Conservation (phyloP, 2,888 invertebrate genomes). For the Eupithecia tripunctaria region DNA sequence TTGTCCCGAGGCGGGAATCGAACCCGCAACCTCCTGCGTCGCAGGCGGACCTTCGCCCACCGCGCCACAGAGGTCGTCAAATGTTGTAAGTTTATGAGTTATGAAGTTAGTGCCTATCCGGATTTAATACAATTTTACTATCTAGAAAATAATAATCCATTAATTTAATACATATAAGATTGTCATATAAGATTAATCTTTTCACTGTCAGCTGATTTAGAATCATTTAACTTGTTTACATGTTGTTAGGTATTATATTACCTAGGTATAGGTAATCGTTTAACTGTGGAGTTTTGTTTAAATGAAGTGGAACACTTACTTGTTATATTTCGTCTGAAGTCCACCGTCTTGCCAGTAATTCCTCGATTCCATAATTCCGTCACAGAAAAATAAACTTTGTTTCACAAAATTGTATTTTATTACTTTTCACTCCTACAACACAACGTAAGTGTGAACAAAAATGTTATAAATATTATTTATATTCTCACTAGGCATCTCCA, state of each 20-base stretch:
- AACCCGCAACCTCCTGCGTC: too few relatives aligned
- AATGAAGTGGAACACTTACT: slow-evolving; percentile 57
- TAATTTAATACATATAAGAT: neutral
- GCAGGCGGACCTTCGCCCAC: too few relatives aligned
- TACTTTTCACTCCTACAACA: slow-evolving; percentile 59
- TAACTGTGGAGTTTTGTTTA: too few relatives aligned
- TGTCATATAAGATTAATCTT: neutral
- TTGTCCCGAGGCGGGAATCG: too few relatives aligned
- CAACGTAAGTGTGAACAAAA: slow-evolving; percentile 43
- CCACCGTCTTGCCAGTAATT: slow-evolving; percentile 80
- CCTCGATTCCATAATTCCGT: slow-evolving; percentile 75
- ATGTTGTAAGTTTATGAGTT: too few relatives aligned
- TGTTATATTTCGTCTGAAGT: slow-evolving; percentile 75
- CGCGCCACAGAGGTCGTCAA: too few relatives aligned
- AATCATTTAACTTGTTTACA: too few relatives aligned
- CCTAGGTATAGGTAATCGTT: neutral
- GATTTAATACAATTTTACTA: neutral
- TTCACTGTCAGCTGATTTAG: too few relatives aligned
- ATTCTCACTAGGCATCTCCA: slow-evolving; percentile 64
- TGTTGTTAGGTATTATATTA: too few relatives aligned
- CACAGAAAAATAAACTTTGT: slow-evolving; percentile 61
- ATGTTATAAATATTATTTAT: slow-evolving; percentile 49
- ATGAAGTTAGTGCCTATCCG: too few relatives aligned
- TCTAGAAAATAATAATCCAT: neutral
- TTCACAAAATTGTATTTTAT: slow-evolving; percentile 46